Evolutionary conservation across 2,797 vertebrate species (phyloP), one percentile per base, ranked within the genome.

Genomic region (Cuniculus paca): DNA sequence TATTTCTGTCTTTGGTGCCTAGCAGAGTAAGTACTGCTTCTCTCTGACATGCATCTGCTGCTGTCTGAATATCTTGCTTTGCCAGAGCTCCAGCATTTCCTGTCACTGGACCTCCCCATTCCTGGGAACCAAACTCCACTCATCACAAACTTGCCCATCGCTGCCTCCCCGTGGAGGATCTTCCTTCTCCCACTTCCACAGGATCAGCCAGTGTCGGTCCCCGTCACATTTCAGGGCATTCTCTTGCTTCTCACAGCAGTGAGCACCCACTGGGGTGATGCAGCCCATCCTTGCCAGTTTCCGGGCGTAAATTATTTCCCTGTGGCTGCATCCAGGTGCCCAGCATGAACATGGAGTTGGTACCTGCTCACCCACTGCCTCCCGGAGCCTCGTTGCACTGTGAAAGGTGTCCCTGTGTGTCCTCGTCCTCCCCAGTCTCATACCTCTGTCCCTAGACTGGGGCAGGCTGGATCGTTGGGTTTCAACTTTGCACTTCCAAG

Each of bases 21-120:
- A 54, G n/a, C 19, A 85, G 50, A 93, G 70, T 50, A 74, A 45
- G n/a, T 90, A 82, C 56, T 34, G 6, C 94, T 48, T 50, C 26
- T 24, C 22, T 80, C 31, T 48, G 0, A 56, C 34, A 5, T 0
- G 7, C 34, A 16, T 26, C 13, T 56, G 75, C 58, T 86, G 34
- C 28, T 12, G 13, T 50, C 50, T 28, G 5, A 61, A 12, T 28
- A 10, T 5, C 19, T 36, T 26, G 0, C 42, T 50, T 0, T 42
- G 36, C 60, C 60, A 7, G 88, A 36, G 7, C 54, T 39, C 90
- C 9, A 10, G 70, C 20, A 17, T 36, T 39, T 31, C 68, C 19
- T 24, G 28, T 48, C 54, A 7, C 45, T 19, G 63, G 28, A 1
- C n/a, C 28, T 34, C 75, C 50, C 17, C 17, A 17, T 72, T 78